Evolutionary conservation across 2,888 invertebrate genomes (phyloP), one percentile per base, ranked within the genome.

Genomic region (Andrena haemorrhoa): DNA sequence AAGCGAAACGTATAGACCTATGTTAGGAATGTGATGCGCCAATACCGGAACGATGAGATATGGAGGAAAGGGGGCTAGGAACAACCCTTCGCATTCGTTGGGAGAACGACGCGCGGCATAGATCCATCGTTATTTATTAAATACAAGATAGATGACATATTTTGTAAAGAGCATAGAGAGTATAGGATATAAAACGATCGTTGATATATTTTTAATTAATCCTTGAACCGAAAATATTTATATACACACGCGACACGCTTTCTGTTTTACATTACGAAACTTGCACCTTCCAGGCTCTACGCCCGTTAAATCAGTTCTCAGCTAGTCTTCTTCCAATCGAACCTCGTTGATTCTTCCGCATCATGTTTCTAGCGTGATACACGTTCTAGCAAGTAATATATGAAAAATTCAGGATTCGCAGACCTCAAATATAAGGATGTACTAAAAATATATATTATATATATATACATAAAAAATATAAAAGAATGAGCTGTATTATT

Each of bases 401-500:
- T 79, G 88, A 89, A 89, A 86, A 91, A 93, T 93, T 93, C 93
- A 93, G 93, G 93, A 93, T 93, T 92, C 89, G 90, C 92, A 93
- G 93, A 93, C 93, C 93, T 93, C 93, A 93, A 90, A 85, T 92
- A 91, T 92, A 90, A 90, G 87, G 87, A 87, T 92, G 91, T 88
- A 88, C 85, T 90, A 89, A 89, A 89, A 88, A 90, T 89, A 92
- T 89, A 89, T 90, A 89, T 88, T 78, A 86, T 90, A 89, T 82
- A 88, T 33, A 74, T 60, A 75, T 51, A 31, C 35, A 56, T 63
- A 72, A 29, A 61, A 60, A 82, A 61, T 83, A 74, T 83, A 84
- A 83, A 79, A 89, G 84, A 89, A 89, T 86, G 91, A 92, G 91
- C 90, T 92, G 91, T 92, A 92, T 90, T 92, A 70, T 70, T 70